A percentile compares a stretch with the other conserved stretches of the same genome.
Evolutionary conservation across 2,797 vertebrate species (phyloP).

Genomic region (Trichosurus vulpecula): DNA sequence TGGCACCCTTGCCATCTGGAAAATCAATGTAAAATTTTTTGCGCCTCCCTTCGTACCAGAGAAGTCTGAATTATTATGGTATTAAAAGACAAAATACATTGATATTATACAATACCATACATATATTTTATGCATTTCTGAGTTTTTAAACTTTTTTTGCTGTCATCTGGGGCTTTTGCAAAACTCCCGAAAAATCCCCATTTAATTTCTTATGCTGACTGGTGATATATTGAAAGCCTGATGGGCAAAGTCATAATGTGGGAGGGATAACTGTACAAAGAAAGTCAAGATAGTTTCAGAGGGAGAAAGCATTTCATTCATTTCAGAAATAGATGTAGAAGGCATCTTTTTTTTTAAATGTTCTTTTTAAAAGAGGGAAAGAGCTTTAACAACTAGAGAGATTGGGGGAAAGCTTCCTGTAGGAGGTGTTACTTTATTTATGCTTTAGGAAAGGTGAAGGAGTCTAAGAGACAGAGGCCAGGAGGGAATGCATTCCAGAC

Average conservation of each 20-base stretch:
- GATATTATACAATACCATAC: neutral
- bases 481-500: neutral
- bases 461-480: neutral
- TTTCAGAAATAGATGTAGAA: neutral
- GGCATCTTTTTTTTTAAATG: neutral
- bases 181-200: neutral
- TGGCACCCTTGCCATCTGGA: neutral
- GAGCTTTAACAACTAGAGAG: neutral
- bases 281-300: neutral
- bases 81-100: neutral
- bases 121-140: neutral
- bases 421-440: neutral
- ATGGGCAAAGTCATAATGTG: neutral
- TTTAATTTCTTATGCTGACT: neutral
- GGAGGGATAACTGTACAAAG: neutral
- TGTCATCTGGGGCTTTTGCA: neutral
- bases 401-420: neutral
- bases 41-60: neutral
- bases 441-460: neutral
- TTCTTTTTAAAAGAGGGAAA: neutral
- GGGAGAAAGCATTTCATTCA: neutral
- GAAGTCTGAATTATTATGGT: neutral
- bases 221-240: neutral
- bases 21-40: neutral
- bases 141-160: neutral